These are phyloP conservation scores for Priocnemis perturbator DNA, from an alignment of 2,888 invertebrate species.

Conservation along the genomic window DNA sequence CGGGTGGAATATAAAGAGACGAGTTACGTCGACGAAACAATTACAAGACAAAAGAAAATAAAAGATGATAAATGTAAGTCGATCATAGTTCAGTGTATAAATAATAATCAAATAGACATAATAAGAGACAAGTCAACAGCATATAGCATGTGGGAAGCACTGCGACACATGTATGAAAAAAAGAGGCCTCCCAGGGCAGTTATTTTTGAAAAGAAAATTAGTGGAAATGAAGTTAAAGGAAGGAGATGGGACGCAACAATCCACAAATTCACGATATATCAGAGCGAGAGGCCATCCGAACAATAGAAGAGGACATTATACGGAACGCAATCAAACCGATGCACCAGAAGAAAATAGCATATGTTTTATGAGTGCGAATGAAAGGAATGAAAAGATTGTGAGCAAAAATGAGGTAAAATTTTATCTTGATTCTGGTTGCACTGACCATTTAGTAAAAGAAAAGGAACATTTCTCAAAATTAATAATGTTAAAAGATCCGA, in stretches of 20 bases:
- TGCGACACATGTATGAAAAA: conserved; percentile 11
- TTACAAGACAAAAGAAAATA: background rate
- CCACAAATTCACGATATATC: too few relatives aligned
- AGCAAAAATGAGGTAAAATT: too few relatives aligned
- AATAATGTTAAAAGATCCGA: conserved; percentile 8
- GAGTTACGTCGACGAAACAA: background rate
- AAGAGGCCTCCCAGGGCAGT: conserved; percentile 13
- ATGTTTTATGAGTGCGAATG: too few relatives aligned
- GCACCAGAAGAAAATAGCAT: too few relatives aligned
- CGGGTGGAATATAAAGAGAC: background rate
- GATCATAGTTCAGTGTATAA: conserved; percentile 8
- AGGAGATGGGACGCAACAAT: too few relatives aligned
- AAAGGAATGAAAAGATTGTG: too few relatives aligned
- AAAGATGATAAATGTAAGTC: background rate
- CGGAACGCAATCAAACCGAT: too few relatives aligned
- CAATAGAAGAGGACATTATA: too few relatives aligned
- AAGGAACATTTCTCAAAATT: conserved; percentile 12
- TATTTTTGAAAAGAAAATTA: conserved; percentile 4
- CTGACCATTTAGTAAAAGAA: too few relatives aligned
- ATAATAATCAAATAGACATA: conserved; percentile 4
- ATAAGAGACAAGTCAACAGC: conserved; percentile 14
- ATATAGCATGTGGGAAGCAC: conserved; percentile 13
- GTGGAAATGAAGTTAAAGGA: background rate
- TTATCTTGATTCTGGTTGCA: too few relatives aligned
- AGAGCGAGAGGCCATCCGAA: too few relatives aligned